Evolutionary conservation across 2,113 vertebrate genomes (phyloP), one percentile per base, ranked within the genome.

Genomic region (Marmota monax): DNA sequence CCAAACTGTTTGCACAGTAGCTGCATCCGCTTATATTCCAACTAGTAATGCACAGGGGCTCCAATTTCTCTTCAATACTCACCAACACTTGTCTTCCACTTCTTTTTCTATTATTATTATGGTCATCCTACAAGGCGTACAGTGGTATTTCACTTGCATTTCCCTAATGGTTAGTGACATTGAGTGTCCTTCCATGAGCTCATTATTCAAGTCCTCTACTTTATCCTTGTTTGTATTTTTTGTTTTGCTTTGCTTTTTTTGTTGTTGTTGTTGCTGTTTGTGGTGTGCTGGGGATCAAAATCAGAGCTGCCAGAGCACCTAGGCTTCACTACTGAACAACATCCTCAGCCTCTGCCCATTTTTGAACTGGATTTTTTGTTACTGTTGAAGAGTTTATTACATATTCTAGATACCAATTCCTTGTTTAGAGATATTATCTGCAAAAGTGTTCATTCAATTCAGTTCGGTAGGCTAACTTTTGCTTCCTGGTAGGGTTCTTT

Each of bases 331-430:
- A 51, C 48, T 51, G 48, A 51, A 13, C 48, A 12, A 51, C 48
- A 51, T 51, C 48, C 48, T 51, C 48, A 51, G 48, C 48, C 48
- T 51, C 48, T 51, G 48, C 48, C 25, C n/a, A 92, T 73, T 83
- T 94, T 65, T 86, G 56, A 88, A 72, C 9, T 91, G 32, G 34
- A 67, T 87, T 96, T 65, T 58, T n/a, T 93, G 48, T 37, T 96
- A 9, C 56, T 84, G 27, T 86, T 94, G 51, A 82, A 7, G 42
- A 85, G 29, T 58, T 39, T 25, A 93, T 90, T 72, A 53, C 22
- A 86, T 51, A 94, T 92, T 61, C 42, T 85, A 58, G 48, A 77
- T 42, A 69, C 69, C 70, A 91, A 51, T 72, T 42, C 3, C 9
- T 86, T 95, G n/a, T 88, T 78, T 45, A 93, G 25, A 85, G 20